A percentile compares a stretch with the other conserved stretches of the same genome.
phyloP scores from a whole-genome alignment of 2,888 invertebrate genomes.

The Drosophila formosana region DNA sequence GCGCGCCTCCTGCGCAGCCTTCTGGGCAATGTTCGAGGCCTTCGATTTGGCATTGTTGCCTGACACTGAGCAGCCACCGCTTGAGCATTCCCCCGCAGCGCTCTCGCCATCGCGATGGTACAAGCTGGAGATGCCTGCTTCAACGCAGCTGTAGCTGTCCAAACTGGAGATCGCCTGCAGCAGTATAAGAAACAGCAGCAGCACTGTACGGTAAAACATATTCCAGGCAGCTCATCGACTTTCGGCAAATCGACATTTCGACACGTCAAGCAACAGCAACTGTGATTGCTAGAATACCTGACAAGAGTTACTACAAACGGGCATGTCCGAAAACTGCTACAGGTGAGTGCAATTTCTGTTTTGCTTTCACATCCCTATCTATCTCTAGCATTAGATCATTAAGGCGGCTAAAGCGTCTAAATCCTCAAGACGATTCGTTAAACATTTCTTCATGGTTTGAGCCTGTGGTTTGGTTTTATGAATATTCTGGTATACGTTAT shows the following conservation, averaged over 20 bases:
- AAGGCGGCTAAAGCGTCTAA: too few relatives aligned
- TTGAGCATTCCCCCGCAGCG: not conserved
- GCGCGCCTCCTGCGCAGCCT: constrained; percentile 90
- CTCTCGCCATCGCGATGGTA: not conserved
- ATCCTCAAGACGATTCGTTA: too few relatives aligned
- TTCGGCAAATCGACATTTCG: constrained; percentile 22
- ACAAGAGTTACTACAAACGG: not conserved
- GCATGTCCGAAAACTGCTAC: not conserved
- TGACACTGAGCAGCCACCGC: too few relatives aligned
- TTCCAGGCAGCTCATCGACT: constrained; percentile 27
- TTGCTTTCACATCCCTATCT: not conserved
- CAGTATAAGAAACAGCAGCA: constrained; percentile 39
- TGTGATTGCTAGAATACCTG: not conserved
- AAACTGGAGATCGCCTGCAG: constrained; percentile 32
- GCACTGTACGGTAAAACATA: constrained; percentile 29
- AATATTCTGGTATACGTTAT: too few relatives aligned
- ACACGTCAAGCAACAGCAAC: constrained; percentile 13
- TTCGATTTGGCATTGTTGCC: constrained; percentile 83
- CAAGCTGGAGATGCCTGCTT: constrained; percentile 8
- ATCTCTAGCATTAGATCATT: too few relatives aligned
- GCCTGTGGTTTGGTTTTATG: too few relatives aligned
- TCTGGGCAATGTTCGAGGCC: constrained; percentile 89
- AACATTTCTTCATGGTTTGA: too few relatives aligned
- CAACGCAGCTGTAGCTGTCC: constrained; percentile 39
- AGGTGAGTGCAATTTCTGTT: not conserved